Percentiles rank a stretch among this genome's conserved stretches.
phyloP scores from a whole-genome alignment of 2,113 vertebrate genomes.

The Centropristis striata region DNA sequence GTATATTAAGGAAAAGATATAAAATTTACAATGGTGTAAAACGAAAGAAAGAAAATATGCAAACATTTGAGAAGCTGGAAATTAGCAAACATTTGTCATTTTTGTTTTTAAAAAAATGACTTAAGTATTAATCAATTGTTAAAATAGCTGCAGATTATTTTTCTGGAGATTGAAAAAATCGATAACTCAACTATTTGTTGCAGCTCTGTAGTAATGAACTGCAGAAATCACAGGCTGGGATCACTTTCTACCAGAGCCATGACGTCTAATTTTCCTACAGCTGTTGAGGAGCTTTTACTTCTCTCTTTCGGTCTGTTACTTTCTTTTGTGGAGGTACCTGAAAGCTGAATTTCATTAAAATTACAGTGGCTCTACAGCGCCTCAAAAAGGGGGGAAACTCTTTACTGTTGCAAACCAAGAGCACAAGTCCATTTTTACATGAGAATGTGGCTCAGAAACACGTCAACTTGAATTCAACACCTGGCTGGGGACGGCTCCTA shows the following conservation, averaged over 20 bases:
- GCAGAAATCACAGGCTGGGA: background rate
- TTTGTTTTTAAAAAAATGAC: background rate
- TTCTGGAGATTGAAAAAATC: background rate
- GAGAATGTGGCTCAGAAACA: conserved; percentile 50
- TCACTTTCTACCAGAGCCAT: background rate
- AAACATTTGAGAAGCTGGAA: background rate
- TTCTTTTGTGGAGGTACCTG: conserved; percentile 14
- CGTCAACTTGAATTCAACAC: conserved; percentile 58
- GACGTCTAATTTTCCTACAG: background rate
- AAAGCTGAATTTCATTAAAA: conserved; percentile 9
- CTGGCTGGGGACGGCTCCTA: conserved; percentile 1
- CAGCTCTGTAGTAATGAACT: background rate
- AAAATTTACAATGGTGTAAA: background rate
- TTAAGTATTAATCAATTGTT: background rate
- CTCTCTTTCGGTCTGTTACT: conserved; percentile 16
- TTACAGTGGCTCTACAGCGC: background rate
- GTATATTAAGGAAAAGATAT: background rate
- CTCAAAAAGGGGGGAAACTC: background rate
- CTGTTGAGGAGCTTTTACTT: conserved; percentile 21
- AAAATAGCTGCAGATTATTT: background rate
- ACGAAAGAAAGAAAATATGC: background rate
- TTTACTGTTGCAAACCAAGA: background rate
- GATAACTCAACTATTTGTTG: background rate
- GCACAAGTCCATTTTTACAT: conserved; percentile 27
- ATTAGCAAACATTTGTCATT: background rate